Evolutionary conservation across 1,140 invertebrate species (phyloP), one percentile per base, ranked within the genome.

Genomic region (Anadara kagoshimensis): DNA sequence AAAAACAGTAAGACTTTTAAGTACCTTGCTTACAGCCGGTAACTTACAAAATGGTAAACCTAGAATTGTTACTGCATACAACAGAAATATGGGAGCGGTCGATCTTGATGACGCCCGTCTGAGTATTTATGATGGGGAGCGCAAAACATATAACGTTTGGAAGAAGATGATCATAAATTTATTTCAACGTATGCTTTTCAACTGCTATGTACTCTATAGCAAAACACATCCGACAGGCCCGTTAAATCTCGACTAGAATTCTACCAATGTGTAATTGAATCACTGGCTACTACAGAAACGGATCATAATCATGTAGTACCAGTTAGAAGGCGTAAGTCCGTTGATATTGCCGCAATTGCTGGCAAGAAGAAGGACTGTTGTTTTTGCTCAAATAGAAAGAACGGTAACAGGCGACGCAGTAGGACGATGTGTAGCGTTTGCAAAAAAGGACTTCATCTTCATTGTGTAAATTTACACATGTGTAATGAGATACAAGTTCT

Each of bases 101-200:
- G 62, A 64, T 29, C 49, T 44, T 7, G 44, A 41, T 5, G 62
- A 51, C 22, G n/a, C 44, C 16, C 11, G 24, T 0, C 22, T 64
- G 24, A 64, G 44, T 12, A 22, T 47, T 1, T 64, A 64, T 22
- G 16, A 47, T 26, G 45, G 45, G 29, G 44, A 64, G 18, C 7
- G 62, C 29, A 44, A 45, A 47, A 64, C 4, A 26, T 7, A 49
- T 24, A 64, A 64, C 16, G 18, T 16, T n/a, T 51, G 45, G 45
- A 64, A 64, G 14, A 64, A 64, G n/a, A 24, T 64, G 0, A 3
- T 64, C 16, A 22, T 64, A 16, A n/a, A 64, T 29, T 26, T 64
- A 11, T 49, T 49, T 24, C 20, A 64, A 7, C 1, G 62, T 1
- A 64, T 64, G 29, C 5, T 64, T 18, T 10, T 45, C 20, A 51